Conservation (phyloP, 2,888 invertebrate species). For the Augochlorella aurata region DNA sequence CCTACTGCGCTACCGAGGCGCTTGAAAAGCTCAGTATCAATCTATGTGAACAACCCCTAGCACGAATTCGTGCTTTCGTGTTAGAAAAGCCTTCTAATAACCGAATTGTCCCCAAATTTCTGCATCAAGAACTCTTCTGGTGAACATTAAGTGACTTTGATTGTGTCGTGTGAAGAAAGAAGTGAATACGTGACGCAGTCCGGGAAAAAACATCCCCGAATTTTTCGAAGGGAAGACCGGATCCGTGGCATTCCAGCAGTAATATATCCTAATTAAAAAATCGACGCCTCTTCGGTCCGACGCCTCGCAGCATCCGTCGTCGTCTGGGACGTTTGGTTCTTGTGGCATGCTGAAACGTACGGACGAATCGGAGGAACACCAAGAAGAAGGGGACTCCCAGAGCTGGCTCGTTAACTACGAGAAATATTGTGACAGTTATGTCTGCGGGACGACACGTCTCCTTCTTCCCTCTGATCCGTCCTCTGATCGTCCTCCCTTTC, state of each 20-base stretch:
- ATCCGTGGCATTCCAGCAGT: slow-evolving; percentile 41
- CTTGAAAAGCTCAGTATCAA: background rate
- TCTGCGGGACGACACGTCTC: slow-evolving; percentile 74
- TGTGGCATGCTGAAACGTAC: slow-evolving; percentile 58
- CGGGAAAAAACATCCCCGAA: slow-evolving; percentile 39
- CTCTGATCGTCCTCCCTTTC: slow-evolving; percentile 68
- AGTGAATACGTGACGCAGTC: slow-evolving; percentile 27
- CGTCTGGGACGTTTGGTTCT: slow-evolving; percentile 55
- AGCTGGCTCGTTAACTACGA: slow-evolving; percentile 80
- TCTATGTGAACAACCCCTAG: background rate
- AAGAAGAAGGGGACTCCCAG: slow-evolving; percentile 61
- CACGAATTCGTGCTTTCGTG: background rate
- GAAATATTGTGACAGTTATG: slow-evolving; percentile 81
- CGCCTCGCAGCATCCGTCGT: slow-evolving; percentile 70
- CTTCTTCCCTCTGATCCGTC: slow-evolving; percentile 77
- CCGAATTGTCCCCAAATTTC: too few relatives aligned
- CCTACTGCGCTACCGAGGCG: slow-evolving; percentile 79
- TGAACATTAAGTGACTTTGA: background rate
- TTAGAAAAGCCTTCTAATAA: background rate
- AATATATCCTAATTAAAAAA: slow-evolving; percentile 79
- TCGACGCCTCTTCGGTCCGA: slow-evolving; percentile 79
- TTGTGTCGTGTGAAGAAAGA: background rate
- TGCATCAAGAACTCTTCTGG: background rate
- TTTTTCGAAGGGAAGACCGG: slow-evolving; percentile 38
- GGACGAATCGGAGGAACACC: slow-evolving; percentile 44